Percentiles rank a stretch among this genome's conserved stretches.
phyloP scores from a whole-genome alignment of 2,113 vertebrate genomes.

The mouse (Mus musculus) region DNA sequence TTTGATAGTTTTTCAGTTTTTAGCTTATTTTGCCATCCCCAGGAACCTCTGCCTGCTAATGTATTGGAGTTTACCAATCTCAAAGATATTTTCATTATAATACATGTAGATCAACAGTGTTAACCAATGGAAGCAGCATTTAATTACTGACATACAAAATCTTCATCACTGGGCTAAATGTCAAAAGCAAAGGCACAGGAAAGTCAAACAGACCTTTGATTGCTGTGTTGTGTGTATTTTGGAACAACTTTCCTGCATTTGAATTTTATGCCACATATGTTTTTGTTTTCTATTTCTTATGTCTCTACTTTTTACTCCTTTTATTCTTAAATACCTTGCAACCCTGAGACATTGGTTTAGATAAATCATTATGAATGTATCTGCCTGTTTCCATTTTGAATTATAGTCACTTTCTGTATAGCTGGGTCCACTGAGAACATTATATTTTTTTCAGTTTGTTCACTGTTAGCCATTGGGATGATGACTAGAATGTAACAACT shows the following conservation, averaged over 20 bases:
- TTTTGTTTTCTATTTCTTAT: background rate
- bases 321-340: constrained; percentile 12
- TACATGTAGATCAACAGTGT: background rate
- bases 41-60: background rate
- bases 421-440: background rate
- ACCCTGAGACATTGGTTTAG: background rate
- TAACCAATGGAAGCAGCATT: background rate
- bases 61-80: background rate
- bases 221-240: background rate
- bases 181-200: background rate
- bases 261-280: background rate
- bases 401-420: background rate
- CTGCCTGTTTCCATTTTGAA: background rate
- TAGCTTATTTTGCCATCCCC: constrained; percentile 24
- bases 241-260: background rate
- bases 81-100: background rate
- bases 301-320: background rate
- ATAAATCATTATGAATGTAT: background rate
- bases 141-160: constrained; percentile 8
- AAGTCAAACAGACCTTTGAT: background rate
- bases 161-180: background rate
- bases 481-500: constrained; percentile 20
- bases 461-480: background rate
- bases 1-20: background rate
- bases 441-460: constrained; percentile 3